These are phyloP conservation scores for Drosophila parthenogenetica DNA, from an alignment of 2,888 invertebrate genomes.

Conservation along the genomic window DNA sequence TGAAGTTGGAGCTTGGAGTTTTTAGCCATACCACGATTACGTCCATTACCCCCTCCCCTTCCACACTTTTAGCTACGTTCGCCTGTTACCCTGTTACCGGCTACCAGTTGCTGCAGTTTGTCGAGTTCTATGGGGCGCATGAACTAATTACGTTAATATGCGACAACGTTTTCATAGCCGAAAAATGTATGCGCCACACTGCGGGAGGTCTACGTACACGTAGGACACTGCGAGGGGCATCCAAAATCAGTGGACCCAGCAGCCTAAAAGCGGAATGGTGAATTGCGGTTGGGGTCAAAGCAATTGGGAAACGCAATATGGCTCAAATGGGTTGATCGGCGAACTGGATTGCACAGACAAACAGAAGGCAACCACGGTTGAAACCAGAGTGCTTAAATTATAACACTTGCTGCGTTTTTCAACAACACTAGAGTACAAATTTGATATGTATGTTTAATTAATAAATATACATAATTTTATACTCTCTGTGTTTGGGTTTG, in stretches of 20 bases:
- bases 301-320: constrained; percentile 7
- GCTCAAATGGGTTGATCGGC: constrained; percentile 1
- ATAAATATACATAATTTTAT: no score
- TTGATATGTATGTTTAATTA: no score
- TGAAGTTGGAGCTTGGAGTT: constrained; percentile 21
- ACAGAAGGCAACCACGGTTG: not conserved
- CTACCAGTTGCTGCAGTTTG: constrained; percentile 34
- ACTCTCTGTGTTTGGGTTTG: no score
- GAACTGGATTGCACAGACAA: not conserved
- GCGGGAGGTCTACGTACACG: constrained; percentile 39
- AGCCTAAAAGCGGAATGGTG: constrained; percentile 1
- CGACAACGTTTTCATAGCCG: constrained; percentile 77
- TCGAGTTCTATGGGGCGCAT: constrained; percentile 72
- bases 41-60: constrained; percentile 5
- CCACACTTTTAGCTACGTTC: not conserved
- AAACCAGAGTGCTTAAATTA: not conserved
- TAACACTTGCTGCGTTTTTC: not conserved
- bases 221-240: constrained; percentile 10
- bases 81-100: not conserved
- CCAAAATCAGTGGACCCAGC: not conserved
- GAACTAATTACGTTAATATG: constrained; percentile 79
- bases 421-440: not conserved
- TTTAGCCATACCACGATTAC: constrained; percentile 7
- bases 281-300: constrained; percentile 4
- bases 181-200: constrained; percentile 71